phyloP scores from a whole-genome alignment of 1,140 invertebrate genomes.

The Periplaneta americana region DNA sequence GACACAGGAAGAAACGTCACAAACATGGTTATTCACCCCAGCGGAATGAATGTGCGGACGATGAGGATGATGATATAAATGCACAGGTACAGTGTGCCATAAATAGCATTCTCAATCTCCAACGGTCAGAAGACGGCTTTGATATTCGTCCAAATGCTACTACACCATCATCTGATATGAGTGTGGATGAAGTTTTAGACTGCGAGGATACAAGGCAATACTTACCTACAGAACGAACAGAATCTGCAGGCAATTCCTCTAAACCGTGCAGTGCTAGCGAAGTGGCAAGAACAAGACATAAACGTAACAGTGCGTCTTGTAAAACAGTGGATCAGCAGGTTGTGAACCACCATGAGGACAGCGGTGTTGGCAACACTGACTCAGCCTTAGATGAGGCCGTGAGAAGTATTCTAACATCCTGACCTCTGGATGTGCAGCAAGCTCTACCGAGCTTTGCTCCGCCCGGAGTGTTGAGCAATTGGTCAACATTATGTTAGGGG shows the following conservation, averaged over 20 bases:
- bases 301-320: neutral
- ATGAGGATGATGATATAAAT: slow-evolving; percentile 57
- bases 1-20: slow-evolving; percentile 10
- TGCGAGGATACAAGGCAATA: neutral
- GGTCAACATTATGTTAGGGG: neutral
- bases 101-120: slow-evolving; percentile 68
- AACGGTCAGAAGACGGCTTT: slow-evolving; percentile 40
- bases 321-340: neutral
- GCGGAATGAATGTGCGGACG: slow-evolving; percentile 23
- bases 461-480: neutral
- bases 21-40: slow-evolving; percentile 5
- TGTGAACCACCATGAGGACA: neutral
- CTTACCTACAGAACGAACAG: neutral
- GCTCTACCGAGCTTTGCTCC: neutral
- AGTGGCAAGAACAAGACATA: neutral
- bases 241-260: neutral
- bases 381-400: slow-evolving; percentile 16
- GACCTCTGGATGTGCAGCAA: slow-evolving; percentile 12
- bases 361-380: neutral
- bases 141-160: slow-evolving; percentile 13
- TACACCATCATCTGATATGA: neutral
- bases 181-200: neutral
- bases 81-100: slow-evolving; percentile 73
- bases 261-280: neutral
- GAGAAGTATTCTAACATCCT: slow-evolving; percentile 17